A percentile compares a stretch with the other conserved stretches of the same genome.
Evolutionary conservation across 2,888 invertebrate genomes (phyloP).

Genomic region (Meganola albula): DNA sequence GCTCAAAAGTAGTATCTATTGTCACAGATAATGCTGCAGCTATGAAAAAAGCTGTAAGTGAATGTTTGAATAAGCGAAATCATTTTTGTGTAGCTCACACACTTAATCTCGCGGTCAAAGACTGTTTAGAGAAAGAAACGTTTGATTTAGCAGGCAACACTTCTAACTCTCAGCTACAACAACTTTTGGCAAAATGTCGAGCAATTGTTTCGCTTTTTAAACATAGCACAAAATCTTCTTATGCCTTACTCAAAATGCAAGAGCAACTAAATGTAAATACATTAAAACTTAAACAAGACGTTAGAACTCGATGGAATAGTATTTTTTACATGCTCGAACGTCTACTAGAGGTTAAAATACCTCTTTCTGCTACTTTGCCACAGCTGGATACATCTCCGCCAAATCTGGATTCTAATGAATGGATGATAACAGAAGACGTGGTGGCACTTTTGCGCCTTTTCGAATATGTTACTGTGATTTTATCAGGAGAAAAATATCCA

Average conservation of each 20-base stretch:
- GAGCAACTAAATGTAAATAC: conserved; percentile 15
- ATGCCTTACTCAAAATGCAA: conserved; percentile 22
- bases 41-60: conserved; percentile 25
- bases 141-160: conserved; percentile 5
- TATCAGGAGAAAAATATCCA: conserved; percentile 27
- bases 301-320: conserved; percentile 28
- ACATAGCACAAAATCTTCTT: conserved; percentile 21
- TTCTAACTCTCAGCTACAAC: conserved; percentile 13
- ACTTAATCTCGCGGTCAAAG: conserved; percentile 25
- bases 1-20: conserved; percentile 17
- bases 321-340: conserved; percentile 9
- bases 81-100: conserved; percentile 27
- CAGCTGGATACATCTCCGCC: background rate
- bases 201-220: conserved; percentile 28
- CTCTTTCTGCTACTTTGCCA: conserved; percentile 4
- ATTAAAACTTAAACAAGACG: conserved; percentile 32
- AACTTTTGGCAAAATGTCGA: conserved; percentile 22
- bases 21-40: conserved; percentile 25
- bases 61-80: conserved; percentile 19
- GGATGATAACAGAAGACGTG: background rate
- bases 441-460: background rate
- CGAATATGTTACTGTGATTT: background rate
- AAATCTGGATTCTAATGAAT: conserved; percentile 3
- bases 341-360: conserved; percentile 4
- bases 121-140: conserved; percentile 21